Conservation (phyloP, 2,113 vertebrate genomes). For the Tachysurus fulvidraco region DNA sequence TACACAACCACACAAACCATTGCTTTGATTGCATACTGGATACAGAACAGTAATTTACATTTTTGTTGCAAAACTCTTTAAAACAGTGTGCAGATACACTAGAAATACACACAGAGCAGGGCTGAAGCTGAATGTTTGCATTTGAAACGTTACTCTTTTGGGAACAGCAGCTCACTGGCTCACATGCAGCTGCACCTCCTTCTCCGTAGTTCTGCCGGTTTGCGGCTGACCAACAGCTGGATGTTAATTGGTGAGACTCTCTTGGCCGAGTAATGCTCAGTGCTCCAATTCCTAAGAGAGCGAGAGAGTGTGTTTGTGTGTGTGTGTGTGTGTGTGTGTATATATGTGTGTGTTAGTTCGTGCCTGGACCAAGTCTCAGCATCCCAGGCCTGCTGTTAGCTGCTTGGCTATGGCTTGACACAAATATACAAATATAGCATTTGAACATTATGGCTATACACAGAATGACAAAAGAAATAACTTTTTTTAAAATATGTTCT, state of each 20-base stretch:
- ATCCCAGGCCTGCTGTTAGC: slow-evolving; percentile 68
- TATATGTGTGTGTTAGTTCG: slow-evolving; percentile 48
- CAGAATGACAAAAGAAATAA: background rate
- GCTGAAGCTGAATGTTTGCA: background rate
- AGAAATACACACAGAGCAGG: background rate
- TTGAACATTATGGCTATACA: background rate
- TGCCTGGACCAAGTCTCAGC: slow-evolving; percentile 59
- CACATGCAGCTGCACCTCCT: background rate
- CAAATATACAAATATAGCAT: slow-evolving; percentile 9
- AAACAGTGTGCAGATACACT: background rate
- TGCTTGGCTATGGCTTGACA: slow-evolving; percentile 53
- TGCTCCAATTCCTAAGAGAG: slow-evolving; percentile 21
- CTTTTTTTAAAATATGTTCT: background rate
- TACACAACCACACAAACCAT: background rate
- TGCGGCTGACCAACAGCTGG: slow-evolving; percentile 64
- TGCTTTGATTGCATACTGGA: background rate
- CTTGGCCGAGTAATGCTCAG: slow-evolving; percentile 57
- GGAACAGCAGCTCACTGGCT: slow-evolving; percentile 9
- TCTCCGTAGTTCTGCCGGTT: slow-evolving; percentile 35
- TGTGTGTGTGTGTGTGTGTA: slow-evolving; percentile 34
- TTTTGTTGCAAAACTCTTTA: background rate
- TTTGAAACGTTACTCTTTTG: slow-evolving; percentile 6
- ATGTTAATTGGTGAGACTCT: slow-evolving; percentile 64
- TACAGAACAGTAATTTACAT: background rate
- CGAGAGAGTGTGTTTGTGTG: slow-evolving; percentile 33